Evolutionary conservation across 2,113 vertebrate species (phyloP).

Genomic region (Cyanistes caeruleus): DNA sequence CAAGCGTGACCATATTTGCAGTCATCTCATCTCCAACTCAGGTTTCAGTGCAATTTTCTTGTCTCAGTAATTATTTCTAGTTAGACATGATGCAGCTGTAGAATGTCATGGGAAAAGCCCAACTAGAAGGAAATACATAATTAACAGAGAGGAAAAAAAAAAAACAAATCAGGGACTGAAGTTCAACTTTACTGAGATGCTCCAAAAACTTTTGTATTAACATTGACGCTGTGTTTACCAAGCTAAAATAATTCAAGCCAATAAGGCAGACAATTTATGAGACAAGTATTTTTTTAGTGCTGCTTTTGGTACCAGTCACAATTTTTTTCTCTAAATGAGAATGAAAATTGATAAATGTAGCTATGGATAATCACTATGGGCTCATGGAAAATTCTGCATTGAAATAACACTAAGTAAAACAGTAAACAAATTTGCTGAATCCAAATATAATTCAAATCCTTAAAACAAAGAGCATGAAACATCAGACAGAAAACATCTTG

Average conservation of each 20-base stretch:
- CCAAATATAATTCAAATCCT: neutral
- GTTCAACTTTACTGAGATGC: neutral
- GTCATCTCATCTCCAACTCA: neutral
- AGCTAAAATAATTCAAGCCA: neutral
- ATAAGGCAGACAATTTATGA: neutral
- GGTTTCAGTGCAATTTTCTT: conserved; percentile 18
- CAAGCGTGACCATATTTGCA: conserved; percentile 17
- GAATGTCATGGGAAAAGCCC: neutral
- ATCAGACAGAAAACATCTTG: neutral
- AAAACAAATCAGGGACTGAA: neutral
- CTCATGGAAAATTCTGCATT: neutral
- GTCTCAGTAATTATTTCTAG: conserved; percentile 23
- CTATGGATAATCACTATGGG: neutral
- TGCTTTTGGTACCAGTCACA: neutral
- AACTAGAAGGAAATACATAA: neutral
- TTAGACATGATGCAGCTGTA: conserved; percentile 13
- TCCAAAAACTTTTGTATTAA: neutral
- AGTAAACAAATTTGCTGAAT: neutral
- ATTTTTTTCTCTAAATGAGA: neutral
- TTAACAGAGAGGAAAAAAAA: neutral
- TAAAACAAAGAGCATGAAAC: neutral
- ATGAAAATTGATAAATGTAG: neutral
- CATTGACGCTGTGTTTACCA: neutral
- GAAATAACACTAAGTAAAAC: neutral
- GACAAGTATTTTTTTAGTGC: neutral